Evolutionary conservation across 2,888 invertebrate species (phyloP).

Genomic region (Xestia c-nigrum): DNA sequence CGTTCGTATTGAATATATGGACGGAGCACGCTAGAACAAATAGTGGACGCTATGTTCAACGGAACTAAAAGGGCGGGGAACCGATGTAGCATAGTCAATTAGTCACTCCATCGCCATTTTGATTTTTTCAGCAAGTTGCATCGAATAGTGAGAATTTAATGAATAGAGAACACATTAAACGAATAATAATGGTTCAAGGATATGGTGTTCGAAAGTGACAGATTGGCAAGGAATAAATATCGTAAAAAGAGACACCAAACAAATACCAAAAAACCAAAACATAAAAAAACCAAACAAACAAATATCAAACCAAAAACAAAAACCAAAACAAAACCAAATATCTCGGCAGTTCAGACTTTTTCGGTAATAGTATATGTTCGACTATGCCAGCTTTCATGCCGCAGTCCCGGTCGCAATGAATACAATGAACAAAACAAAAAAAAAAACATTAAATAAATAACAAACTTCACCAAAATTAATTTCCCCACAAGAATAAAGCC

Average conservation of each 20-base stretch:
- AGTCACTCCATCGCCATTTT: neutral
- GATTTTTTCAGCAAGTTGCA: neutral
- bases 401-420: too few relatives aligned
- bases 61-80: neutral
- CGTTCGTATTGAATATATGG: conserved; percentile 35
- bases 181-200: neutral
- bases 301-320: too few relatives aligned
- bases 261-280: too few relatives aligned
- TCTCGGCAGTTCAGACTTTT: neutral
- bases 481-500: neutral
- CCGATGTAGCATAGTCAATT: conserved; percentile 2
- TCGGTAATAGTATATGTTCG: neutral
- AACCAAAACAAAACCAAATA: too few relatives aligned
- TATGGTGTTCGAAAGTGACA: neutral
- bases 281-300: too few relatives aligned
- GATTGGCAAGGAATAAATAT: neutral
- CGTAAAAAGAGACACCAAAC: neutral
- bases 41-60: conserved; percentile 11
- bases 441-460: neutral
- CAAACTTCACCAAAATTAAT: neutral
- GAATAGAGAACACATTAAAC: neutral
- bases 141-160: neutral
- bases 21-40: conserved; percentile 32
- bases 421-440: neutral
- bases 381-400: neutral